These are phyloP conservation scores for Linepithema humile DNA, from an alignment of 1,140 invertebrate species.

Conservation along the genomic window DNA sequence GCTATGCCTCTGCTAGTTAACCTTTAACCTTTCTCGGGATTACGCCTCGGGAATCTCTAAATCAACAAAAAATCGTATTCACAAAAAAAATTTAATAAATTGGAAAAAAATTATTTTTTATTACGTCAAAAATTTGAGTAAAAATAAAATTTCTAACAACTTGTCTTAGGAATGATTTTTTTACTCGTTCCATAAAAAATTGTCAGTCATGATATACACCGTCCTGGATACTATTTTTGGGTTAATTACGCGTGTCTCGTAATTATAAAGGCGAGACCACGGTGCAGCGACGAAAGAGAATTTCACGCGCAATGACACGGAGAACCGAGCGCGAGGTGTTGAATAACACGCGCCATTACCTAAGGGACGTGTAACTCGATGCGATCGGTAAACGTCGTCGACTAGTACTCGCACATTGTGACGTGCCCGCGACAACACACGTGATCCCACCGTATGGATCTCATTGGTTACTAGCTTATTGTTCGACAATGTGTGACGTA, in stretches of 20 bases:
- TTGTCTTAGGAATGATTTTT: not conserved
- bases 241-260: not conserved
- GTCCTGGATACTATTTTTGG: not conserved
- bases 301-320: conserved; percentile 3
- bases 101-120: not conserved
- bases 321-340: conserved; percentile 56
- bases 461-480: conserved; percentile 52
- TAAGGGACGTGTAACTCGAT: conserved; percentile 72
- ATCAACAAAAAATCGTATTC: not conserved
- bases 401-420: conserved; percentile 38
- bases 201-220: not conserved
- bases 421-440: conserved; percentile 61
- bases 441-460: conserved; percentile 70
- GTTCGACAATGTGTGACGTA: conserved; percentile 47
- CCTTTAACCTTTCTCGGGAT: not conserved
- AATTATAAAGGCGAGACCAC: not conserved
- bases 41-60: not conserved
- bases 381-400: conserved; percentile 70
- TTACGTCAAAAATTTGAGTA: not conserved
- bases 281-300: conserved; percentile 18
- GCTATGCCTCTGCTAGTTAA: not conserved
- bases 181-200: too few species aligned
- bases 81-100: not conserved
- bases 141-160: not conserved
- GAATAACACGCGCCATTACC: conserved; percentile 73